phyloP scores from a whole-genome alignment of 2,113 vertebrate species.

The Phodopus roborovskii region DNA sequence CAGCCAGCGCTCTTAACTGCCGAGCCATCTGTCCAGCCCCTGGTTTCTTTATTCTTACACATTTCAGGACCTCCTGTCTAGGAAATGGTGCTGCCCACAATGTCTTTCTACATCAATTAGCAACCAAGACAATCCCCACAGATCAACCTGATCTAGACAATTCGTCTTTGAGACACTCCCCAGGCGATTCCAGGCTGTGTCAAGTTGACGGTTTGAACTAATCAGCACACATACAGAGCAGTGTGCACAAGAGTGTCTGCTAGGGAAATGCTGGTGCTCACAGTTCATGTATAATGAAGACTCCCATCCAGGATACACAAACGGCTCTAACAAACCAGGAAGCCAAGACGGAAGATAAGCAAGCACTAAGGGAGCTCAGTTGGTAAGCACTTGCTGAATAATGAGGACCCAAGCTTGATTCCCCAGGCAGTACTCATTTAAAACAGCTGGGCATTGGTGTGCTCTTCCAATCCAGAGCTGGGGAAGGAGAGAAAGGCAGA shows the following conservation, averaged over 20 bases:
- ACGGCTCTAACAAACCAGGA: not conserved
- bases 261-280: not conserved
- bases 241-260: not conserved
- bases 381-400: not conserved
- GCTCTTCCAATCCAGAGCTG: not conserved
- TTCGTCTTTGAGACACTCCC: not conserved
- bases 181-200: not conserved
- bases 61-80: not conserved
- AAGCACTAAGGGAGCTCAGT: not conserved
- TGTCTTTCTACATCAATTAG: not conserved
- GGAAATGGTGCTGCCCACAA: not conserved
- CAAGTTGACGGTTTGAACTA: not conserved
- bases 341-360: not conserved
- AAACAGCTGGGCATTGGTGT: not conserved
- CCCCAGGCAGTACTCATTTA: too few relatives aligned
- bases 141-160: not conserved
- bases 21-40: too few relatives aligned
- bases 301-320: rapidly evolving
- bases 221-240: not conserved
- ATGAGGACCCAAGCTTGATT: not conserved
- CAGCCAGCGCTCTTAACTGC: too few relatives aligned
- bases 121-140: not conserved
- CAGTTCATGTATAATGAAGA: not conserved
- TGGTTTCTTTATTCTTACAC: not conserved
- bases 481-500: too few relatives aligned